Conservation (phyloP, 2,888 invertebrate species). For the Hypolimnas misippus region DNA sequence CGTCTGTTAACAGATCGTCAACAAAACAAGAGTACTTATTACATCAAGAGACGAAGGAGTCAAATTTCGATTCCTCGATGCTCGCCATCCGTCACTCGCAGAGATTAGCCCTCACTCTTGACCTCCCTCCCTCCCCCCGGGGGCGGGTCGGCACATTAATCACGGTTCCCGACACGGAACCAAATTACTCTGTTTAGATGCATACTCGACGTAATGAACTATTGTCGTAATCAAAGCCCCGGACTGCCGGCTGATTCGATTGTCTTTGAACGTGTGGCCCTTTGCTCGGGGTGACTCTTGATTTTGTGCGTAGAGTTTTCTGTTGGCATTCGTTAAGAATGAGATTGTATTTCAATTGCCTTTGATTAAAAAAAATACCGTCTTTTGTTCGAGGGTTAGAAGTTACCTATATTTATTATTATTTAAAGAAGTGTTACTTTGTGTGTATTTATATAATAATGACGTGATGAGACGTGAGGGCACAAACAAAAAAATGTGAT, state of each 20-base stretch:
- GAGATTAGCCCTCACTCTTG: constrained; percentile 45
- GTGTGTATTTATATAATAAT: too few relatives aligned
- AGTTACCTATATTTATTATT: too few relatives aligned
- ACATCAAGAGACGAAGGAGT: not conserved
- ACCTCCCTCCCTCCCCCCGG: constrained; percentile 16
- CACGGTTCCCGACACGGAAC: constrained; percentile 43
- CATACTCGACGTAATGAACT: constrained; percentile 56
- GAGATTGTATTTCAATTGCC: not conserved
- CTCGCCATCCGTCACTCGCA: constrained; percentile 49
- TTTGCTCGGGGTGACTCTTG: not conserved
- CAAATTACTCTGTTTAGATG: constrained; percentile 58
- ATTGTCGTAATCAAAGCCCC: constrained; percentile 47
- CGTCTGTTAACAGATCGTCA: not conserved
- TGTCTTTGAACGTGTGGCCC: constrained; percentile 9
- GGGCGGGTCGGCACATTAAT: constrained; percentile 53
- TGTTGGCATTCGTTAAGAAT: not conserved
- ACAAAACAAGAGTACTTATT: not conserved
- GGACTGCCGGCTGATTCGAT: constrained; percentile 29
- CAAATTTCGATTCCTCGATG: constrained; percentile 21
- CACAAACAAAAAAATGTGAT: too few relatives aligned
- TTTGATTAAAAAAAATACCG: not conserved
- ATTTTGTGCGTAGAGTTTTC: constrained; percentile 2
- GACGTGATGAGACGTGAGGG: too few relatives aligned
- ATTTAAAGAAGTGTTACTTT: not conserved
- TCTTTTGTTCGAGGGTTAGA: too few relatives aligned